Evolutionary conservation across 2,113 vertebrate species (phyloP), one percentile per base, ranked within the genome.

Genomic region (Thryonomys swinderianus): DNA sequence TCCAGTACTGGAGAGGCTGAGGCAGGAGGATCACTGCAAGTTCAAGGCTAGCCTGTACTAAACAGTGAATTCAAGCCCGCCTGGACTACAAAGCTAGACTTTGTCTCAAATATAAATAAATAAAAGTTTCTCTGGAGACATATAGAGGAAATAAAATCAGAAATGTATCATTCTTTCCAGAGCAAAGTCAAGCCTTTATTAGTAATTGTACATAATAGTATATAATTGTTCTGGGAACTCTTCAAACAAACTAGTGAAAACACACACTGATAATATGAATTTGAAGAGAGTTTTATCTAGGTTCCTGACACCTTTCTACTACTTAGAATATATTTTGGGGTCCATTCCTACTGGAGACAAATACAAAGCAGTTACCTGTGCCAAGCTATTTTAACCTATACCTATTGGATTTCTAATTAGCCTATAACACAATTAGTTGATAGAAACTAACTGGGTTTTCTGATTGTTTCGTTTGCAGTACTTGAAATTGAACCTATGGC

Each of bases 191-290:
- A 74, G 8, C 12, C 73, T 95, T 85, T 91, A 76, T 86, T 84
- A 91, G 67, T 57, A 96, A 96, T 80, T 76, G 78, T 40, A 20
- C 32, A 85, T 64, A 85, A 76, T 4, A 82, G 30, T 57, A 86
- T 85, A 20, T 78, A 48, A 71, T 55, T 84, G 3, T 59, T 96
- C 71, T 93, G 55, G 45, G 62, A 94, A 84, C 21, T 80, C 57
- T 91, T 40, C 89, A 96, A 94, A 85, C 73, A 94, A 89, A 95
- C 37, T 71, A 91, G 17, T 86, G 57, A 93, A 64, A 79, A 59
- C 17, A 93, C 20, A 85, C 10, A 91, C 5, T 45, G 57, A 85
- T 18, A 88, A 83, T 78, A 37, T 84, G 40, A 93, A 67, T 71
- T 32, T 86, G 74, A 96, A 80, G 67, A 66, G 5, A 12, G 16